Base-by-base conservation (phyloP, 2,888 invertebrate species). In the Andricus curvator region DNA sequence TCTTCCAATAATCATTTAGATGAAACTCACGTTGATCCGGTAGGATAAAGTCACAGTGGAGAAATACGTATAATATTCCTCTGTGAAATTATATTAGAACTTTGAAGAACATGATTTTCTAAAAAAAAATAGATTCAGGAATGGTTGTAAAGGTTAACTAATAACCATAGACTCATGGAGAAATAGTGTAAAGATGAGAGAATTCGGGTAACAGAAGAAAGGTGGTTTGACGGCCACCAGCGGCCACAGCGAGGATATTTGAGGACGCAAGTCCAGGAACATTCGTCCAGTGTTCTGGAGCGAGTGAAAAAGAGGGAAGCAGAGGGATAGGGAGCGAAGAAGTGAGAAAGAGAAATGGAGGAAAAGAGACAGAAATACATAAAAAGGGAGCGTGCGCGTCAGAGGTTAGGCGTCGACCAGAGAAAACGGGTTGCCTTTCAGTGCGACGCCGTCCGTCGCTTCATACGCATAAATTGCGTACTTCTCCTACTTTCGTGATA, bases 381-480 rank as follows among this genome's bases (percentile, higher is more conserved):
- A 25, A 11, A 56, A 5, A 74, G 64, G 82, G 89, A 82, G 87
- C 82, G 79, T 88, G 90, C 90, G 90, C 90, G 82, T 33, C 70
- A 76, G 78, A 41, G 80, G 76, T 80, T 90, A 90, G 90, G 90
- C 90, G 90, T 90, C 89, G 90, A 89, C 90, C 87, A 86, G 86
- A 88, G 87, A 86, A 78, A 79, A 79, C 77, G 78, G 83, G 81
- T 78, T 78, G 78, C 81, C 84, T 84, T 83, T 87, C 90, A 90
- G 90, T 90, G 87, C 87, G 87, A 88, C 86, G 86, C 83, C 88
- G 88, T 84, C 88, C 88, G 89, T 86, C 86, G 89, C 83, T 88
- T 83, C 82, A 79, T 66, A 86, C 88, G 87, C 87, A 85, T 83
- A 85, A 86, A 85, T 85, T 85, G 81, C 84, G 84, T 85, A 56